phyloP scores from a whole-genome alignment of 2,888 invertebrate genomes.

The Calliopum simillimum region DNA sequence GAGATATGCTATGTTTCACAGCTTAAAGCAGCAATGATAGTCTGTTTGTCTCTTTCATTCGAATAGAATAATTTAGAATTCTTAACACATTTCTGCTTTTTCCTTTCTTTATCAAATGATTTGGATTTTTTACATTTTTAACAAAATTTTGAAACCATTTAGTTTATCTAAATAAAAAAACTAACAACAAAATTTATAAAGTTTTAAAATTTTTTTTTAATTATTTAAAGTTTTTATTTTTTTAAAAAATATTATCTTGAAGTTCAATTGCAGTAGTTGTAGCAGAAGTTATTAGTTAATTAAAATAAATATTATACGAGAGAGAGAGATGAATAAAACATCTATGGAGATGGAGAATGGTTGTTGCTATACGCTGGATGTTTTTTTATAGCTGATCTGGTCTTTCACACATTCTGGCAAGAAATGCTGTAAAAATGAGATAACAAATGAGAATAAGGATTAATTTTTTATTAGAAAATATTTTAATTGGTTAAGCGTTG shows the following conservation, averaged over 20 bases:
- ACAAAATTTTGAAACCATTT: not conserved
- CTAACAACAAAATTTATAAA: slow-evolving; percentile 35
- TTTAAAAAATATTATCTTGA: slow-evolving; percentile 63
- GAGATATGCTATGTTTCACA: not conserved
- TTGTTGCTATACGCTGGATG: slow-evolving; percentile 49
- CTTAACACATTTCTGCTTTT: slow-evolving; percentile 1
- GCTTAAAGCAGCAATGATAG: not conserved
- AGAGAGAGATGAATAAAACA: slow-evolving; percentile 66
- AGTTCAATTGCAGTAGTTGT: slow-evolving; percentile 64
- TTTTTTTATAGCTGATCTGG: slow-evolving; percentile 62
- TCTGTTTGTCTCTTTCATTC: no score
- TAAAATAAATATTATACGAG: slow-evolving; percentile 64
- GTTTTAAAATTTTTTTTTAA: slow-evolving; percentile 48
- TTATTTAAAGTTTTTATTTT: slow-evolving; percentile 61
- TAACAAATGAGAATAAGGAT: slow-evolving; percentile 46
- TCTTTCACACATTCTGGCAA: slow-evolving; percentile 85
- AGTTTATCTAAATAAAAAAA: slow-evolving; percentile 17
- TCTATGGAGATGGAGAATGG: slow-evolving; percentile 61
- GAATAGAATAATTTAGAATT: slow-evolving; percentile 8
- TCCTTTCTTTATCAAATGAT: slow-evolving; percentile 6
- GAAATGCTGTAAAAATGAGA: slow-evolving; percentile 77
- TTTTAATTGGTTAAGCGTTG: no score
- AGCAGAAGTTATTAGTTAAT: slow-evolving; percentile 65
- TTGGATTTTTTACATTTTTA: slow-evolving; percentile 2
- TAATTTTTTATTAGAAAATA: not conserved